Base-by-base conservation (phyloP, 2,888 invertebrate species). In the Drosophila quinaria region DNA sequence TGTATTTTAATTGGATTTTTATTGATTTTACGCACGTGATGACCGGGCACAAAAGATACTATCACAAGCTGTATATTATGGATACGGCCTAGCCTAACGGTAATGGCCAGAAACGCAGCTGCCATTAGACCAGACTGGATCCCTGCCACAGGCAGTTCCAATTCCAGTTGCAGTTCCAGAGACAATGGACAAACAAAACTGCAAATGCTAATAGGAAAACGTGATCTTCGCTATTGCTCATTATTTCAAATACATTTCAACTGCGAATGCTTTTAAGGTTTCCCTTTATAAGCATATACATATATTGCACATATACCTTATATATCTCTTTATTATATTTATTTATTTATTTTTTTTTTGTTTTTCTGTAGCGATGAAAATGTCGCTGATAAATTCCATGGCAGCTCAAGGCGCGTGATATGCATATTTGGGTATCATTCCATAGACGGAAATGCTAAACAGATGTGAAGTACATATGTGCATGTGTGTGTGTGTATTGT, bases 1-100 rank as follows among this genome's bases (percentile, higher is more conserved):
- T 69, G 84, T 73, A 79, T 75, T 87, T 86, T 87, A 86, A 86
- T 86, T 87, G 83, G 86, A 78, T 75, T 86, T 87, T 87, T 83
- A 86, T 86, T 86, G 83, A 85, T 81, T 83, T 75, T 77, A 86
- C 86, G 86, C 86, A 86, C 86, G 87, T 81, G 87, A 86, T 82
- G 85, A 47, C 11, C 47, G 67, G 29, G 6, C 54, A 47, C 11
- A 17, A 31, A n/a, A 29, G 66, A 75, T 62, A 62, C 49, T 42
- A 65, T 62, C 66, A 42, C 37, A 54, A 49, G 25, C 46, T 22
- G 37, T 2, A 29, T 35, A 46, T 19, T 58, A 61, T 74, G 63
- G 63, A 58, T 70, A 52, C 71, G 70, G 69, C 66, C 51, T 59
- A 70, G 78, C 13, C 41, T 54, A 63, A 63, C 82, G 82, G 79